These are phyloP conservation scores for Shargacucullia verbasci DNA, from an alignment of 2,888 invertebrate species.

Conservation along the genomic window DNA sequence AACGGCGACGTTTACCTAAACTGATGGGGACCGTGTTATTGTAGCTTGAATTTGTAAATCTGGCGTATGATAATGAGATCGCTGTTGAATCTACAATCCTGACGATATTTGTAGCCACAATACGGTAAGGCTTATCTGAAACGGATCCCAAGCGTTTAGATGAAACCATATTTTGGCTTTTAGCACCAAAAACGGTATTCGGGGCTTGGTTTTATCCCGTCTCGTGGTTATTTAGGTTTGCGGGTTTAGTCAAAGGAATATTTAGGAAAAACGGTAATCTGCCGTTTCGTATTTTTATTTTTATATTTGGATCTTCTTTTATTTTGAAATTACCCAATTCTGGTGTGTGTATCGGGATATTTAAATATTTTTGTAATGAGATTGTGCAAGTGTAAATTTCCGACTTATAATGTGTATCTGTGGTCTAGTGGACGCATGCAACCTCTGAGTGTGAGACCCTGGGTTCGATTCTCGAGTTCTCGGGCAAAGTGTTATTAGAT, in stretches of 20 bases:
- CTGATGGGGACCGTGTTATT: slow-evolving; percentile 17
- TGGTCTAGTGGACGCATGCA: too few relatives aligned
- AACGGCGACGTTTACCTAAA: slow-evolving; percentile 18
- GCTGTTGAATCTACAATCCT: slow-evolving; percentile 13
- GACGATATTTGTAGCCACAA: slow-evolving; percentile 12
- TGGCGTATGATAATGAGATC: slow-evolving; percentile 29
- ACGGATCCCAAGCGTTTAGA: slow-evolving; percentile 15
- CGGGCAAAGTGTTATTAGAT: too few relatives aligned
- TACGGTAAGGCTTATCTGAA: slow-evolving; percentile 19
- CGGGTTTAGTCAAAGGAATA: not conserved
- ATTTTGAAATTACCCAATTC: too few relatives aligned
- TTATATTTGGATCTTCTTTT: too few relatives aligned
- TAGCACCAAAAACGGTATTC: slow-evolving; percentile 6
- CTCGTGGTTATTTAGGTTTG: not conserved
- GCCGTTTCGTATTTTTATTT: not conserved
- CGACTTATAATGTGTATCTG: too few relatives aligned
- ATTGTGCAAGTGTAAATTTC: too few relatives aligned
- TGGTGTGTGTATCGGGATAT: too few relatives aligned
- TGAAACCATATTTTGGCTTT: slow-evolving; percentile 24
- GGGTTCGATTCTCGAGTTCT: too few relatives aligned
- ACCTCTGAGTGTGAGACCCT: too few relatives aligned
- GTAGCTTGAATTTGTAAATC: slow-evolving; percentile 42
- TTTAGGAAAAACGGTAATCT: not conserved
- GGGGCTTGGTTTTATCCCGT: slow-evolving; percentile 2
- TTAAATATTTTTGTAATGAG: too few relatives aligned